Evolutionary conservation across 2,888 invertebrate genomes (phyloP).

Genomic region (Nemotelus pantherinus): DNA sequence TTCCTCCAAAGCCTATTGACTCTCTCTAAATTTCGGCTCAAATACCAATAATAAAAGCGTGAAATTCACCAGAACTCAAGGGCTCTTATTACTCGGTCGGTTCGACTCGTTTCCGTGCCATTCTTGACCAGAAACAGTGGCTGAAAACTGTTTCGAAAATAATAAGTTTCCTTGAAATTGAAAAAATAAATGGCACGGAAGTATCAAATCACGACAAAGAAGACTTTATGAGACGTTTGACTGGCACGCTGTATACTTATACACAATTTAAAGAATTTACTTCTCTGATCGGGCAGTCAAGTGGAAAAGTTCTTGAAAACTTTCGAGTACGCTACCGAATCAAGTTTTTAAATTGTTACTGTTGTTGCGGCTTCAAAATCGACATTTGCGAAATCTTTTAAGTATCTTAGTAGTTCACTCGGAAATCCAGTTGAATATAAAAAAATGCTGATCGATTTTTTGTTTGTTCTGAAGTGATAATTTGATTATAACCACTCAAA

Average conservation of each 20-base stretch:
- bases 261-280: too few species aligned
- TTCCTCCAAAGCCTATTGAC: too few species aligned
- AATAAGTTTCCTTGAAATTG: neutral
- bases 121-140: slow-evolving; percentile 8
- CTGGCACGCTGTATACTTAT: neutral
- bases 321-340: slow-evolving; percentile 33
- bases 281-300: neutral
- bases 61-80: neutral
- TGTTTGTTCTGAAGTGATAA: too few species aligned
- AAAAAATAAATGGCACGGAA: neutral
- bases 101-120: too few species aligned
- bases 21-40: neutral
- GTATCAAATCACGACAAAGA: neutral
- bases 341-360: slow-evolving; percentile 38
- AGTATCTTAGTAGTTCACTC: too few species aligned
- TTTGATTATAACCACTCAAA: too few species aligned
- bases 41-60: neutral
- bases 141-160: slow-evolving; percentile 34
- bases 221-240: neutral
- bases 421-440: too few species aligned
- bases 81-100: neutral
- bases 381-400: slow-evolving; percentile 1
- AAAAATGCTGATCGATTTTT: too few species aligned
- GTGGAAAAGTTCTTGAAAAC: slow-evolving; percentile 13
- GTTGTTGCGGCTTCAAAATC: slow-evolving; percentile 26